phyloP scores from a whole-genome alignment of 2,888 invertebrate species.

The Meliscaeva auricollis region DNA sequence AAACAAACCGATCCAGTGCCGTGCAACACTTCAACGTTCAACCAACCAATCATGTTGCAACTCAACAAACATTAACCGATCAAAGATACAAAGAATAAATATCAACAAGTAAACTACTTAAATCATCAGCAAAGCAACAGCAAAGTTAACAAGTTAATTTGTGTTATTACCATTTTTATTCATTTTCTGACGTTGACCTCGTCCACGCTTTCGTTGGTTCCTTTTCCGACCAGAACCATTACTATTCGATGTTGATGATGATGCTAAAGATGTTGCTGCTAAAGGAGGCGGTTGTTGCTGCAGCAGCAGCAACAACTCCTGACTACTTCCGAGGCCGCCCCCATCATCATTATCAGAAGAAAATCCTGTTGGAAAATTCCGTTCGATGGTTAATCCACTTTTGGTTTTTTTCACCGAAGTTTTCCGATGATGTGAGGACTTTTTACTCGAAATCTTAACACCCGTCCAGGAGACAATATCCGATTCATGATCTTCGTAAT shows the following conservation, averaged over 20 bases:
- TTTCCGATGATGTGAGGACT: slow-evolving; percentile 43
- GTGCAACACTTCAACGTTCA: slow-evolving; percentile 9
- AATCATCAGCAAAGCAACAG: not conserved
- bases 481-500: slow-evolving; percentile 57
- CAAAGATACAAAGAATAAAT: slow-evolving; percentile 11
- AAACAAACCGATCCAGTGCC: not conserved
- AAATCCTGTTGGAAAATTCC: slow-evolving; percentile 56
- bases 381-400: slow-evolving; percentile 74
- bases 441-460: slow-evolving; percentile 40
- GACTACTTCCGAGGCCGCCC: slow-evolving; percentile 32
- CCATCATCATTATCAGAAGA: slow-evolving; percentile 9
- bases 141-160: slow-evolving; percentile 43
- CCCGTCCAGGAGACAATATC: slow-evolving; percentile 64
- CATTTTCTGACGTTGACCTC: slow-evolving; percentile 77
- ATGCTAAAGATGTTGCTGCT: slow-evolving; percentile 43
- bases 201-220: slow-evolving; percentile 70
- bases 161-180: slow-evolving; percentile 77
- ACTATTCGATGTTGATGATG: not conserved
- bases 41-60: slow-evolving; percentile 19
- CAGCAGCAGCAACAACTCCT: slow-evolving; percentile 23
- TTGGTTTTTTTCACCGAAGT: slow-evolving; percentile 68
- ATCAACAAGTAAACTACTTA: not conserved
- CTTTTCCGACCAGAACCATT: slow-evolving; percentile 37
- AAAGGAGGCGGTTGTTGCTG: slow-evolving; percentile 54
- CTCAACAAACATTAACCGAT: slow-evolving; percentile 4